phyloP scores from a whole-genome alignment of 1,140 invertebrate species.

The Tetramorium alpestre region DNA sequence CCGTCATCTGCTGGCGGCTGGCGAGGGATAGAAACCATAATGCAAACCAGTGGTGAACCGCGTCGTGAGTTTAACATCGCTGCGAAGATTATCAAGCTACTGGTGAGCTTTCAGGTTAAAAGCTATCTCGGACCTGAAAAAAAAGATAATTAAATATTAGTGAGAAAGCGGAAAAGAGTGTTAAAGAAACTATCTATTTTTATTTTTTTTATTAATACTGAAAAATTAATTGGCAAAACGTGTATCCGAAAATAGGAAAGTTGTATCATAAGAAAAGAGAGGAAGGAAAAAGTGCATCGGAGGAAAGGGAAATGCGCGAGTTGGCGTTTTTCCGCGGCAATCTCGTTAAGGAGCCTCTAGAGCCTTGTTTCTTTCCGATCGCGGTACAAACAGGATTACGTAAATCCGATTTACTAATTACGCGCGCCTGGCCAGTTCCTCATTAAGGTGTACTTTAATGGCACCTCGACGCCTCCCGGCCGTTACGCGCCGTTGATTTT shows the following conservation, averaged over 20 bases:
- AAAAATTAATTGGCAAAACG: conserved; percentile 31
- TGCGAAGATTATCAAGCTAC: conserved; percentile 33
- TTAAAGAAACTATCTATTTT: neutral
- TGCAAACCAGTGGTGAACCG: conserved; percentile 35
- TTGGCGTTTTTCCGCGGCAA: conserved; percentile 41
- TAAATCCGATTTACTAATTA: conserved; percentile 58
- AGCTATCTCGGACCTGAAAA: neutral
- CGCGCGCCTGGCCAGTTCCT: conserved; percentile 16
- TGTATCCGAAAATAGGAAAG: neutral
- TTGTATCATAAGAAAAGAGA: neutral
- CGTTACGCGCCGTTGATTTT: conserved; percentile 50
- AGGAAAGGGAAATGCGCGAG: neutral
- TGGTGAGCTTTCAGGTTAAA: conserved; percentile 1
- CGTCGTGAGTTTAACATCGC: conserved; percentile 29
- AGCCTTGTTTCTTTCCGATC: conserved; percentile 56
- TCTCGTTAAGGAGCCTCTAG: conserved; percentile 43
- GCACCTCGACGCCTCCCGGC: conserved; percentile 16
- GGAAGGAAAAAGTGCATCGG: neutral
- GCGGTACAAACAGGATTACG: conserved; percentile 52
- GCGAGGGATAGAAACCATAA: conserved; percentile 40
- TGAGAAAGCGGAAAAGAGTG: neutral
- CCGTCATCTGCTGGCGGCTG: neutral
- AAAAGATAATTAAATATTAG: neutral
- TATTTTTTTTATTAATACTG: neutral
- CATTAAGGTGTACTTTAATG: conserved; percentile 51